A percentile compares a stretch with the other conserved stretches of the same genome.
Evolutionary conservation across 2,888 invertebrate genomes (phyloP).

Genomic region (Blastobasis adustella): DNA sequence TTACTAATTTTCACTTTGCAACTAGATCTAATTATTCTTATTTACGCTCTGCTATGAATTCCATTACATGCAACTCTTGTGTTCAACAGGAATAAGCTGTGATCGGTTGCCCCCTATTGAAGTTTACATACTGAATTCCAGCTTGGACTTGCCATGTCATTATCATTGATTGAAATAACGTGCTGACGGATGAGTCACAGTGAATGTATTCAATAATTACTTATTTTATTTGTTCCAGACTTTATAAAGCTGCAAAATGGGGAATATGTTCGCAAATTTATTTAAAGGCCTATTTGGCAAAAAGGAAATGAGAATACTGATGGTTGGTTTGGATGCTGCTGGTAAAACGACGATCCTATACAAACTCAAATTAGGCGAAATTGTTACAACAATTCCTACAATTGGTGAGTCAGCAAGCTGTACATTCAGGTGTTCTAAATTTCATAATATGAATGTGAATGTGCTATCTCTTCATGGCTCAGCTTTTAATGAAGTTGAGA

Average conservation of each 20-base stretch:
- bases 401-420: slow-evolving; percentile 84
- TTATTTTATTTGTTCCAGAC: slow-evolving; percentile 58
- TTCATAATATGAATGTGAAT: no score
- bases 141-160: slow-evolving; percentile 68
- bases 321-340: slow-evolving; percentile 99
- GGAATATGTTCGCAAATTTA: slow-evolving; percentile 96
- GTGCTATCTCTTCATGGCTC: no score
- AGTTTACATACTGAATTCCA: slow-evolving; percentile 14
- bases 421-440: no score
- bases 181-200: slow-evolving; percentile 65
- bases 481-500: no score
- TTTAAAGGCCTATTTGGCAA: slow-evolving; percentile 99
- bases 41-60: no score
- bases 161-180: slow-evolving; percentile 69
- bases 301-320: slow-evolving; percentile 99
- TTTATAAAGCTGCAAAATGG: slow-evolving; percentile 85
- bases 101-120: not conserved
- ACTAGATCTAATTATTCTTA: no score
- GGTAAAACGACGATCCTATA: slow-evolving; percentile 99
- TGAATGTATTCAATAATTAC: slow-evolving; percentile 34
- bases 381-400: slow-evolving; percentile 99
- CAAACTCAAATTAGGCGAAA: slow-evolving; percentile 99
- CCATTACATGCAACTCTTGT: no score
- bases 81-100: no score
- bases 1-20: slow-evolving; percentile 25